Evolutionary conservation across 1,140 invertebrate genomes (phyloP).

Genomic region (Drosophila ambigua): DNA sequence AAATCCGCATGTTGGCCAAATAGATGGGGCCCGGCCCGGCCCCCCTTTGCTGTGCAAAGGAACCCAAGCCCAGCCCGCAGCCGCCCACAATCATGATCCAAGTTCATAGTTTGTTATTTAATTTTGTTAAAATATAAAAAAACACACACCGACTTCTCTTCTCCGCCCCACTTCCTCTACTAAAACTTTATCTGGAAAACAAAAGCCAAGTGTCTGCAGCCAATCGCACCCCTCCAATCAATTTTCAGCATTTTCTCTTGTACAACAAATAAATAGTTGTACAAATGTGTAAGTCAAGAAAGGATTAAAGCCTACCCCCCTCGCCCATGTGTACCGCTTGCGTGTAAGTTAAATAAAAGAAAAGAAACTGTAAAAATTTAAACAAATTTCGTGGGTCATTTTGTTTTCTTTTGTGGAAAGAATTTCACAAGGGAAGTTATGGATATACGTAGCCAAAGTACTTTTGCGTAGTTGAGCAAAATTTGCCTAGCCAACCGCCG

Average conservation of each 20-base stretch:
- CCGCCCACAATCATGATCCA: conserved; percentile 35
- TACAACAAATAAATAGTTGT: conserved; percentile 64
- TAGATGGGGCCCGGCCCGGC: conserved; percentile 22
- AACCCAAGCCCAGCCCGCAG: conserved; percentile 1
- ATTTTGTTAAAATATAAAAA: conserved; percentile 63
- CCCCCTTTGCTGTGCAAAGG: conserved; percentile 68
- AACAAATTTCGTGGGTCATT: no score
- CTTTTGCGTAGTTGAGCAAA: no score
- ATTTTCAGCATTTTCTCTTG: conserved; percentile 47
- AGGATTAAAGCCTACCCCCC: neutral
- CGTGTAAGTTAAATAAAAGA: conserved; percentile 59
- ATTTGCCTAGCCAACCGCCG: neutral
- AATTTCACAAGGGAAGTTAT: no score
- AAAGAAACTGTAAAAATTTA: conserved; percentile 46
- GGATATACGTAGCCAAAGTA: no score
- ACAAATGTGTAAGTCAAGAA: conserved; percentile 37
- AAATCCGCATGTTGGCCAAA: conserved; percentile 79
- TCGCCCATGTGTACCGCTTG: conserved; percentile 29
- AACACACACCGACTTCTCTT: neutral
- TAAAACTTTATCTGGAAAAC: conserved; percentile 25
- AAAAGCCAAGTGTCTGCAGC: conserved; percentile 9
- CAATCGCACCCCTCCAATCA: conserved; percentile 18
- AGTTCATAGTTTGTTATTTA: conserved; percentile 73
- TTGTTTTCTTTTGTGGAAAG: no score
- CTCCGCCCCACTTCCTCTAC: conserved; percentile 4